Base-by-base conservation (phyloP, 1,140 invertebrate genomes). In the Anadara kagoshimensis region DNA sequence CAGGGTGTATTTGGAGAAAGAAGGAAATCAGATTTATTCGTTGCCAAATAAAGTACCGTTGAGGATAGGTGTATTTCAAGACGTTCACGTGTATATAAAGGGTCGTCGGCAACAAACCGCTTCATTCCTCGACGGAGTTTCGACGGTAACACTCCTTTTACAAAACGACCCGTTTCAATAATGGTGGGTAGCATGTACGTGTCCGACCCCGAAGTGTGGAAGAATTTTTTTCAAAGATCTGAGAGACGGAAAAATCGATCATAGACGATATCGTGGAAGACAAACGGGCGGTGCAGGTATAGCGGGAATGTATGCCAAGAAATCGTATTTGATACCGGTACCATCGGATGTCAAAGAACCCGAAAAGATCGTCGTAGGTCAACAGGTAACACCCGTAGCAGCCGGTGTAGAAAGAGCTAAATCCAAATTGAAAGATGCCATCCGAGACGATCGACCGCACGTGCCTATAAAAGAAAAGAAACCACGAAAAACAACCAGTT, bases 401-500 rank as follows among this genome's bases (percentile, higher is more conserved):
- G 62, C 65, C 18, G 64, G 64, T 7, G 20, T 68, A 18, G 71
- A 73, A 26, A 73, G 67, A n/a, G 71, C 71, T n/a, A 59, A 53
- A 53, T 51, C 71, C 1, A 64, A 73, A 54, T 14, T 73, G 7
- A 51, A 68, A 22, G 20, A 43, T 20, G 49, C 56, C 7, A 36
- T 36, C 7, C 29, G 29, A 36, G 57, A 69, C 20, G 16, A 62
- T 29, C 11, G 29, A 10, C 68, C 58, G 18, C 68, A 69, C 29
- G 68, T 69, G 14, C 45, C 68, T 16, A 57, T 59, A 18, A 36
- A 26, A 20, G n/a, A 20, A 69, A 47, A 41, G 20, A 53, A 62
- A 53, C 47, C 1, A 18, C 44, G 51, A 41, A 69, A 49, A 22
- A 49, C 41, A 16, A 36, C 10, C 43, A 59, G 24, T 36, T 47